Conservation (phyloP, 2,113 vertebrate genomes). For the Patagioenas fasciata region DNA sequence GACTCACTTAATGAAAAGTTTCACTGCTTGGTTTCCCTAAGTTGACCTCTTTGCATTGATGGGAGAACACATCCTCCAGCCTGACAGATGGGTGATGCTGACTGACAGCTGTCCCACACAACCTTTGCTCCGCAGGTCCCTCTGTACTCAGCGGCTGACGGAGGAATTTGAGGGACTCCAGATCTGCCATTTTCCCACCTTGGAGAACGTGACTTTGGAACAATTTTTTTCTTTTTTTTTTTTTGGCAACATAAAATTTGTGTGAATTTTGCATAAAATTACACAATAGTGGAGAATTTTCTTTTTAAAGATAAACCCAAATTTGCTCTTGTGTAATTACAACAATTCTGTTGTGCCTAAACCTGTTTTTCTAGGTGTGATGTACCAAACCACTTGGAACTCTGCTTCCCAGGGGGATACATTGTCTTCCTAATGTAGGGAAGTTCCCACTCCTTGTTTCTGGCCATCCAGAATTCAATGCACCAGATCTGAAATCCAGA, state of each 20-base stretch:
- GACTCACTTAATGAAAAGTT: not conserved
- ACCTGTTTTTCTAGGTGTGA: not conserved
- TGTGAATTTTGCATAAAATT: not conserved
- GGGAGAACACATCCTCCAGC: not conserved
- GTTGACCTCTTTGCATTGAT: not conserved
- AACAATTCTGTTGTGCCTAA: not conserved
- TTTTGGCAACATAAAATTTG: not conserved
- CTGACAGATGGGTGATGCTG: not conserved
- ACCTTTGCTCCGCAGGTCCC: not conserved
- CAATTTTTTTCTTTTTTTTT: not conserved
- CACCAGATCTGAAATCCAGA: not conserved
- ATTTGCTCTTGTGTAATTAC: not conserved
- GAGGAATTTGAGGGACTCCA: not conserved
- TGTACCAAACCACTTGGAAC: not conserved
- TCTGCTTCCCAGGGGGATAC: not conserved
- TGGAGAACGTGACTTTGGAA: not conserved
- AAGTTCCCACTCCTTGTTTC: not conserved
- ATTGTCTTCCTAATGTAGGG: not conserved
- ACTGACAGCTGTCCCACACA: not conserved
- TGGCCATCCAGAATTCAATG: not conserved
- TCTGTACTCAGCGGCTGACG: fast-evolving
- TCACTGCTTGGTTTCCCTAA: not conserved
- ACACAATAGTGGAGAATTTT: not conserved
- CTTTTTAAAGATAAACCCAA: not conserved
- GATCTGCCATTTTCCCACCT: not conserved